These are phyloP conservation scores for Loris lydekkerianus DNA, from an alignment of 2,797 vertebrate species.

Conservation along the genomic window DNA sequence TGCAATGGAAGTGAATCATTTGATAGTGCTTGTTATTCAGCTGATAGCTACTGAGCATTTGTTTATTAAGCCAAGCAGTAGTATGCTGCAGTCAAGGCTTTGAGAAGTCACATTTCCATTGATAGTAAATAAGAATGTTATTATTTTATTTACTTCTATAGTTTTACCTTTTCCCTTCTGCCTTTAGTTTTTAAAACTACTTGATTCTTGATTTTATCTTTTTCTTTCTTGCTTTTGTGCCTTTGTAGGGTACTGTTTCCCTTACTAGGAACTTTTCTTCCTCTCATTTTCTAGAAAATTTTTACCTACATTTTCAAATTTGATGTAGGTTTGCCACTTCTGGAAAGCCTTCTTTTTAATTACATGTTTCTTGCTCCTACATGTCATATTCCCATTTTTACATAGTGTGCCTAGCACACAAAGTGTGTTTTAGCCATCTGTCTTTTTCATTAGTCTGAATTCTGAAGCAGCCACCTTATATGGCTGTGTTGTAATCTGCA, in stretches of 20 bases:
- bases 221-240: neutral
- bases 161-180: neutral
- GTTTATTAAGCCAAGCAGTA: neutral
- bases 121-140: neutral
- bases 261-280: neutral
- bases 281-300: neutral
- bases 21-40: neutral
- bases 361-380: neutral
- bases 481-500: neutral
- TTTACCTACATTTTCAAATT: neutral
- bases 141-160: neutral
- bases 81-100: neutral
- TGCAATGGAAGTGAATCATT: neutral
- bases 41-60: neutral
- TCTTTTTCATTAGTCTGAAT: neutral
- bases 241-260: neutral
- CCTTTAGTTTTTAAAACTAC: neutral
- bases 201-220: neutral
- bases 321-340: neutral
- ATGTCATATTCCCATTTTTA: neutral
- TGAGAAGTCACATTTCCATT: constrained; percentile 21
- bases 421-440: neutral
- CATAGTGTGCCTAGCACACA: neutral
- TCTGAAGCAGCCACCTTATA: neutral
- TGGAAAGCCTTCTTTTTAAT: constrained; percentile 9